Percentiles rank a stretch among this genome's conserved stretches.
phyloP scores from a whole-genome alignment of 2,797 vertebrate species.

The Acropternis orthonyx region DNA sequence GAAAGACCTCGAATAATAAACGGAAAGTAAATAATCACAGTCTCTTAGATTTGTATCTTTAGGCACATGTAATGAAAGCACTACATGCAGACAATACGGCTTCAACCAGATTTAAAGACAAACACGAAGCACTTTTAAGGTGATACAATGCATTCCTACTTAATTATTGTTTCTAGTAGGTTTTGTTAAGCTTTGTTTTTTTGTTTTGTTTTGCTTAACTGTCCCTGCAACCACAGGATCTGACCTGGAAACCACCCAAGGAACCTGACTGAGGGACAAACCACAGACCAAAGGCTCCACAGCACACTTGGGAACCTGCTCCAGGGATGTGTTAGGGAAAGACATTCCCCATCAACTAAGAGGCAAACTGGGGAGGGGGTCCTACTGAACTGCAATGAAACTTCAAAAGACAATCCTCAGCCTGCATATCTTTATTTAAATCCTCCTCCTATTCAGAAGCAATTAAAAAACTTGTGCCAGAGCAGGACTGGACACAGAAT shows the following conservation, averaged over 20 bases:
- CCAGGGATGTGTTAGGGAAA: neutral
- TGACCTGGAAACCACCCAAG: neutral
- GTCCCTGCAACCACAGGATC: neutral
- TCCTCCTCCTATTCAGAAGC: neutral
- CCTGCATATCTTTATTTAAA: neutral
- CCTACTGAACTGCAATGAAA: neutral
- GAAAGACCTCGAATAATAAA: slow-evolving; percentile 7
- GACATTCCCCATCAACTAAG: neutral
- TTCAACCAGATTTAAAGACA: neutral
- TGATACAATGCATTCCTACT: neutral
- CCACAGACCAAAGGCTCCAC: neutral
- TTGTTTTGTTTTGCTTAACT: neutral
- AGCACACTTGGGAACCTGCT: neutral
- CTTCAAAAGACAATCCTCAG: neutral
- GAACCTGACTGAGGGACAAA: neutral
- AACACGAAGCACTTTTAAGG: neutral
- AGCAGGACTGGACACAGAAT: neutral
- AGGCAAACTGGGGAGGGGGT: neutral
- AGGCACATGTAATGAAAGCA: neutral
- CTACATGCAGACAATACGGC: neutral
- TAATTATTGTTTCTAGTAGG: neutral
- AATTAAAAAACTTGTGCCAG: neutral
- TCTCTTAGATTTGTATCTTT: neutral
- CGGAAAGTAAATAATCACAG: neutral
- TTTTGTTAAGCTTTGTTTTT: neutral